Evolutionary conservation across 2,888 invertebrate species (phyloP).

Genomic region (Drosophila nigricruria): DNA sequence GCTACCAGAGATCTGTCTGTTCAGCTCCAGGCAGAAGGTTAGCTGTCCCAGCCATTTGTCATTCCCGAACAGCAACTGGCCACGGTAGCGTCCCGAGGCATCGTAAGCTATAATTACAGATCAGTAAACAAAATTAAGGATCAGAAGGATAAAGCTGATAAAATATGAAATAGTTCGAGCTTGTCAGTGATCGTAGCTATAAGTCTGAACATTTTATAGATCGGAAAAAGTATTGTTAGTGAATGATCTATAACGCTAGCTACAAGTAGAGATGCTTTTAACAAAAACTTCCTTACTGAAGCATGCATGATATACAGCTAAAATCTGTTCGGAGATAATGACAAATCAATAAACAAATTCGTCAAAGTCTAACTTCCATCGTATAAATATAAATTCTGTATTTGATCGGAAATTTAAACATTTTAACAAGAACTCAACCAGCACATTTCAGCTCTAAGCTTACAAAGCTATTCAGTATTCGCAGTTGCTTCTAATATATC

Average conservation of each 20-base stretch:
- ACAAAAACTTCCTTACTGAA: too few species aligned
- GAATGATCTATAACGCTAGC: too few species aligned
- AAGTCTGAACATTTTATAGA: background rate
- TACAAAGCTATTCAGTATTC: background rate
- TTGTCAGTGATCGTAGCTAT: background rate
- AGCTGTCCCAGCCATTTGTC: constrained; percentile 93
- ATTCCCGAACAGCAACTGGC: constrained; percentile 92
- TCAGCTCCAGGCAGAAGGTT: constrained; percentile 88
- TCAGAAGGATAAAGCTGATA: background rate
- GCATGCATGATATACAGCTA: too few species aligned
- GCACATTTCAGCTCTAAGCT: constrained; percentile 59
- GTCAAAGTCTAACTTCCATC: background rate
- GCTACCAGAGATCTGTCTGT: constrained; percentile 64
- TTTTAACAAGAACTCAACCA: background rate
- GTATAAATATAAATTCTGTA: too few species aligned
- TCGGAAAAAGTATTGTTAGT: background rate
- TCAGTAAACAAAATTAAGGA: background rate
- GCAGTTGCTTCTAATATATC: background rate
- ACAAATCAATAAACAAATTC: background rate
- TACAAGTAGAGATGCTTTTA: too few species aligned
- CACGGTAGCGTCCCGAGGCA: constrained; percentile 92
- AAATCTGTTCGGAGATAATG: background rate
- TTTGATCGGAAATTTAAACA: background rate
- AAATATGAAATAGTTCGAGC: background rate
- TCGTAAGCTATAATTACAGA: constrained; percentile 88